phyloP scores from a whole-genome alignment of 2,113 vertebrate species.

The Leptodactylus fuscus region DNA sequence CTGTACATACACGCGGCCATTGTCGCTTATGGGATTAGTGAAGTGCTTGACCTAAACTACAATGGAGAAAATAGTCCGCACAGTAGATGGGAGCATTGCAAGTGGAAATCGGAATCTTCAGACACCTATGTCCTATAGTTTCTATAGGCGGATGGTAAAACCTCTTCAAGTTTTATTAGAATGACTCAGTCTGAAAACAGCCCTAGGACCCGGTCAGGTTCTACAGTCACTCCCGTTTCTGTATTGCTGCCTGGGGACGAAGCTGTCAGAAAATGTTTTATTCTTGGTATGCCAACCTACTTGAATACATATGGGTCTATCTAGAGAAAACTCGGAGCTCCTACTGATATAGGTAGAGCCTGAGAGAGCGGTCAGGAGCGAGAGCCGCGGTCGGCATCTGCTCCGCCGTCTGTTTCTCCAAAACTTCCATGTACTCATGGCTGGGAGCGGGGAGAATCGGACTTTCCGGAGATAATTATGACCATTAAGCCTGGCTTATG shows the following conservation, averaged over 20 bases:
- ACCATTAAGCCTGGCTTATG: constrained; percentile 20
- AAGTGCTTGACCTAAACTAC: too few species aligned
- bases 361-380: background rate
- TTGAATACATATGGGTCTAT: background rate
- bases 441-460: background rate
- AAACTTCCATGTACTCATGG: background rate
- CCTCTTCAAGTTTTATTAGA: too few species aligned
- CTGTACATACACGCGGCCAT: too few species aligned
- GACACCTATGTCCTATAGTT: too few species aligned
- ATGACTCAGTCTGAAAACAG: too few species aligned
- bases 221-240: too few species aligned
- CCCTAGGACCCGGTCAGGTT: too few species aligned
- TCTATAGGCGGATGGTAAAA: too few species aligned
- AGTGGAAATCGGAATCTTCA: too few species aligned
- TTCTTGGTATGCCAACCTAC: background rate
- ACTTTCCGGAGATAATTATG: constrained; percentile 24
- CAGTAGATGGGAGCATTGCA: too few species aligned
- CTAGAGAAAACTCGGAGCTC: background rate
- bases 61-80: too few species aligned
- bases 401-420: background rate
- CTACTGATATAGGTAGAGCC: background rate
- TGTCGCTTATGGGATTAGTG: too few species aligned
- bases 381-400: constrained; percentile 18
- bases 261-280: background rate
- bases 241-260: background rate